phyloP scores from a whole-genome alignment of 2,888 invertebrate species.

The Agonum fuliginosum region DNA sequence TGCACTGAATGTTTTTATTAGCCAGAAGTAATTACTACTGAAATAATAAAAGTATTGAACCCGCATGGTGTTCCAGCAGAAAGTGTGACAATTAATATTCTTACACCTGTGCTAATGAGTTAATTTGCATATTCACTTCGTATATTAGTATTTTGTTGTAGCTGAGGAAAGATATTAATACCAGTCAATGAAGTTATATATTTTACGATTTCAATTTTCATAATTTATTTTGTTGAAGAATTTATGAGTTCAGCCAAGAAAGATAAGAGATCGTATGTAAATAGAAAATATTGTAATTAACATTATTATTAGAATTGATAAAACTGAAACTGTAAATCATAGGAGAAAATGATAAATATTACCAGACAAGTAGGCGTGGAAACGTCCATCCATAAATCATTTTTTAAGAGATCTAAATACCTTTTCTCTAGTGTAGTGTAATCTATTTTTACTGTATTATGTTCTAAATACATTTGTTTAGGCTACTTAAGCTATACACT shows the following conservation, averaged over 20 bases:
- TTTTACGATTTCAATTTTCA: constrained; percentile 44
- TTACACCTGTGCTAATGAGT: constrained; percentile 35
- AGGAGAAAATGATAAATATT: constrained; percentile 51
- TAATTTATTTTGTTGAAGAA: constrained; percentile 41
- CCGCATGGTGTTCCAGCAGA: constrained; percentile 4
- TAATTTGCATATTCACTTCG: constrained; percentile 27
- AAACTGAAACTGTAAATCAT: constrained; percentile 44
- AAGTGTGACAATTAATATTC: constrained; percentile 32
- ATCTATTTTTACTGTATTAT: constrained; percentile 48
- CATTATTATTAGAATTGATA: constrained; percentile 56
- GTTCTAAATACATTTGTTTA: constrained; percentile 47
- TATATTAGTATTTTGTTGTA: constrained; percentile 25
- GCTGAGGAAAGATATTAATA: constrained; percentile 16
- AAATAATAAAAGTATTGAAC: constrained; percentile 16
- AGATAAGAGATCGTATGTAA: constrained; percentile 44
- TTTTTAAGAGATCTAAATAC: constrained; percentile 44
- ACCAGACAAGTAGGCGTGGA: constrained; percentile 46
- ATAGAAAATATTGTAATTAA: constrained; percentile 50
- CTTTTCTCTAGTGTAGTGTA: constrained; percentile 44
- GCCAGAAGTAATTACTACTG: no score
- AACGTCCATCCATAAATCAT: constrained; percentile 43
- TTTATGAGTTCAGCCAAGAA: constrained; percentile 22
- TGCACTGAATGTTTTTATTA: no score
- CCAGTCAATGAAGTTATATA: constrained; percentile 31
- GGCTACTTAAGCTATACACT: neutral